Evolutionary conservation across 2,888 invertebrate genomes (phyloP).

Genomic region (Ligdia adustata): DNA sequence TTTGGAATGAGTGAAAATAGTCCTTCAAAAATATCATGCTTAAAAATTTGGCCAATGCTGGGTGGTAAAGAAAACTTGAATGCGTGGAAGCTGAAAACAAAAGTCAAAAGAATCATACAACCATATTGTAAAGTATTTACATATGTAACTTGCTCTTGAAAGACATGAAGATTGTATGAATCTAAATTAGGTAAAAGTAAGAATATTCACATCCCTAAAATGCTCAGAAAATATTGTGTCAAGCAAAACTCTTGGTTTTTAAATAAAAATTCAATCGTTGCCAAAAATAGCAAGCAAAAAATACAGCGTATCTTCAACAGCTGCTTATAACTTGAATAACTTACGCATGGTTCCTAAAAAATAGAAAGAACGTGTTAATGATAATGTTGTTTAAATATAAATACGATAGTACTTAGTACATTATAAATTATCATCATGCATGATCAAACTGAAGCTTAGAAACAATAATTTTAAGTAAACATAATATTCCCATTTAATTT

Average conservation of each 20-base stretch:
- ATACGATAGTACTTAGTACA: no score
- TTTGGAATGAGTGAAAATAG: conserved; percentile 45
- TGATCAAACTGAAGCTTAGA: no score
- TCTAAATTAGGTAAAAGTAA: conserved; percentile 22
- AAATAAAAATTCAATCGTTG: conserved; percentile 49
- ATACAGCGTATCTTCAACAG: conserved; percentile 66
- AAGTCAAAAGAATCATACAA: conserved; percentile 52
- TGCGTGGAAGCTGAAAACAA: conserved; percentile 57
- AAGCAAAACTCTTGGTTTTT: conserved; percentile 59
- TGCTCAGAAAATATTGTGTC: conserved; percentile 42
- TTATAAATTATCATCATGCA: no score
- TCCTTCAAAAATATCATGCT: conserved; percentile 53
- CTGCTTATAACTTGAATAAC: conserved; percentile 72
- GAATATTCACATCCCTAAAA: conserved; percentile 16
- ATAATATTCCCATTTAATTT: no score
- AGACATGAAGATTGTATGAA: conserved; percentile 49
- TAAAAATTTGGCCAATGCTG: conserved; percentile 35
- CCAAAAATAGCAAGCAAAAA: conserved; percentile 67
- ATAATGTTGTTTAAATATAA: conserved; percentile 8
- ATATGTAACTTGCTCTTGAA: conserved; percentile 5
- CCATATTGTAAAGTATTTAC: conserved; percentile 31
- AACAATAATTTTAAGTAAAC: no score
- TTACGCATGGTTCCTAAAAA: conserved; percentile 85
- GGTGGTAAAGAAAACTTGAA: conserved; percentile 42
- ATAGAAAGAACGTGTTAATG: conserved; percentile 68